Percentiles rank a stretch among this genome's conserved stretches.
These are phyloP conservation scores for Rissa tridactyla DNA, from an alignment of 2,113 vertebrate genomes.

Conservation along the genomic window DNA sequence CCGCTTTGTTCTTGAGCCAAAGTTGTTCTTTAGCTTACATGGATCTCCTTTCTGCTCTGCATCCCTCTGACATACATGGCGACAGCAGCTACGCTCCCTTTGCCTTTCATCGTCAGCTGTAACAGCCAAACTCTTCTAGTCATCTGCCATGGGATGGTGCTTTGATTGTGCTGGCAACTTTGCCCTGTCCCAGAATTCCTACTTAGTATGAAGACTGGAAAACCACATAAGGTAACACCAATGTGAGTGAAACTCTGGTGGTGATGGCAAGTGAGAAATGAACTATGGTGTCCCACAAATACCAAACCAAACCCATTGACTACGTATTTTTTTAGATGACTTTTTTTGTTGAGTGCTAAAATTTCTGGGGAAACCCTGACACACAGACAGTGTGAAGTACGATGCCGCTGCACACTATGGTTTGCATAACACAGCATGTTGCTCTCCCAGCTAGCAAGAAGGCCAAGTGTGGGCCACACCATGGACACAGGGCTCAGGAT, in stretches of 20 bases:
- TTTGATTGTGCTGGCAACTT: background rate
- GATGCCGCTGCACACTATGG: background rate
- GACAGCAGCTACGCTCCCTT: background rate
- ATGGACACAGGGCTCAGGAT: background rate
- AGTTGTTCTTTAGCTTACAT: background rate
- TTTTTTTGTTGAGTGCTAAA: background rate
- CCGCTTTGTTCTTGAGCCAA: background rate
- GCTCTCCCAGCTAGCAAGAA: background rate
- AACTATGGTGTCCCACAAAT: background rate
- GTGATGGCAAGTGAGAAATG: background rate
- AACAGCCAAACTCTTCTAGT: background rate
- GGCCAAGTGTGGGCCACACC: background rate
- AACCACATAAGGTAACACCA: background rate
- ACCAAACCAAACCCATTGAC: background rate
- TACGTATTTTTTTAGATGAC: background rate
- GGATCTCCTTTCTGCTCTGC: background rate
- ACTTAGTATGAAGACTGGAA: background rate
- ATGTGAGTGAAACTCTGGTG: fast-evolving
- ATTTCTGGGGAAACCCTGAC: background rate
- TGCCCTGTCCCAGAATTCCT: background rate
- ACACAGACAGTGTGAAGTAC: too few species aligned
- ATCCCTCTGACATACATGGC: background rate
- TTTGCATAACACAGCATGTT: fast-evolving
- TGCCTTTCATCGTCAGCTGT: background rate
- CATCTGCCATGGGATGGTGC: background rate